Evolutionary conservation across 2,888 invertebrate species (phyloP), one percentile per base, ranked within the genome.

Genomic region (Ennomos quercinarius): DNA sequence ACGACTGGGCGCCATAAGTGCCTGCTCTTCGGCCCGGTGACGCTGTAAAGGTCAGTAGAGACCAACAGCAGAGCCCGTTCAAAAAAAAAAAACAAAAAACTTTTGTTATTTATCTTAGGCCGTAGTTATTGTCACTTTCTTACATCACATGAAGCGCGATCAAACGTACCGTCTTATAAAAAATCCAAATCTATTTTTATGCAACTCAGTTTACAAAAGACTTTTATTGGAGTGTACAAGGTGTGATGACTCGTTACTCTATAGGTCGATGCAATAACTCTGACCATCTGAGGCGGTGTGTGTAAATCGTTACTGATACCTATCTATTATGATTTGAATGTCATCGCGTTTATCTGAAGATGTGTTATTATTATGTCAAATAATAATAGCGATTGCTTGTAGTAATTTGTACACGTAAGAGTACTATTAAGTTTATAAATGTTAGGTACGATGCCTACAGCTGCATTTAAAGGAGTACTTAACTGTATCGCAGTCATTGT

Each of bases 251-350:
- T n/a, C n/a, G 13, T 61, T 56, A 44, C 60, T 48, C 36, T 51
- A 61, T 61, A 61, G 60, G 60, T 46, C 61, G 12, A 13, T 55
- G 43, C 43, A 57, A 57, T 51, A 46, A 54, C 61, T 59, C 60
- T 55, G 47, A 57, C 63, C 53, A 56, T 63, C 49, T 63, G 48
- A 9, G 53, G 48, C 49, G 51, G 40, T 56, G 49, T 62, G 52
- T 60, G 59, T 55, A 62, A 62, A 42, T 11, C 50, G 45, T 60
- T 52, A 63, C 58, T 55, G 53, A 63, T 60, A 61, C 50, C 60
- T 51, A 56, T 38, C 57, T 58, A 58, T 58, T 63, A 61, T 62
- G 36, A 54, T 56, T 35, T 51, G 45, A 58, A 63, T 61, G 57
- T 51, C 56, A 55, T 54, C 57, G 48, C 34, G 53, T 42, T 44